Conservation (phyloP, 2,113 vertebrate species). For the Melanostigma gelatinosum region DNA sequence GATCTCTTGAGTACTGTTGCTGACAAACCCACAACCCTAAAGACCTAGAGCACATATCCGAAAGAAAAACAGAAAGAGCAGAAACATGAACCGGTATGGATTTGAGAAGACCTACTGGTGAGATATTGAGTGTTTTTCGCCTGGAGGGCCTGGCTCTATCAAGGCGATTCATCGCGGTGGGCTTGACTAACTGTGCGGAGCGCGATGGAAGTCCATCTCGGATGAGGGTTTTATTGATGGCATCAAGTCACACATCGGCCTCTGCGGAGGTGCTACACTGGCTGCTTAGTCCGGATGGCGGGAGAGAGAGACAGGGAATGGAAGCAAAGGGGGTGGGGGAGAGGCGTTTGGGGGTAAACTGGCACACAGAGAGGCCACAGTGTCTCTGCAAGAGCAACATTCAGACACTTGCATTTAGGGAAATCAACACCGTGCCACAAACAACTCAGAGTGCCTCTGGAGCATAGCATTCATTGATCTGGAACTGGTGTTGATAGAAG, state of each 20-base stretch:
- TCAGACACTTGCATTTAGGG: slow-evolving; percentile 79
- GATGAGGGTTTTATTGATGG: slow-evolving; percentile 84
- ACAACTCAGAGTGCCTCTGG: slow-evolving; percentile 65
- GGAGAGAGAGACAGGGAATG: slow-evolving; percentile 36
- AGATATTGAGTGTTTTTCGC: slow-evolving; percentile 84
- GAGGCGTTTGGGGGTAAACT: slow-evolving; percentile 10
- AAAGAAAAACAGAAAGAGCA: slow-evolving; percentile 21
- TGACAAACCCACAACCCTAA: slow-evolving; percentile 50
- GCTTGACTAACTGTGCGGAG: slow-evolving; percentile 43
- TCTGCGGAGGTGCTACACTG: slow-evolving; percentile 69
- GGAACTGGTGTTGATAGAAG: slow-evolving; percentile 68
- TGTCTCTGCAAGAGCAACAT: slow-evolving; percentile 67
- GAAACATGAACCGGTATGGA: slow-evolving; percentile 73
- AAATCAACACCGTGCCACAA: slow-evolving; percentile 78
- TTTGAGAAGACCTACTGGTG: slow-evolving; percentile 64
- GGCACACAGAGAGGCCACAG: slow-evolving; percentile 61
- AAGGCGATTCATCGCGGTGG: slow-evolving; percentile 63
- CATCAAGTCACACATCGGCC: slow-evolving; percentile 84
- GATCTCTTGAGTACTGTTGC: slow-evolving; percentile 13
- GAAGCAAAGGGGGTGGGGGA: slow-evolving; percentile 35
- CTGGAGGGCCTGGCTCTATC: slow-evolving; percentile 65
- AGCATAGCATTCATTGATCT: slow-evolving; percentile 73
- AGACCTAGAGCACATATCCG: slow-evolving; percentile 30
- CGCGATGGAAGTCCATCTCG: slow-evolving; percentile 64
- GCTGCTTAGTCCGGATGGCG: slow-evolving; percentile 56